Percentiles rank a stretch among this genome's conserved stretches.
phyloP scores from a whole-genome alignment of 2,113 vertebrate species.

The Piaya cayana region DNA sequence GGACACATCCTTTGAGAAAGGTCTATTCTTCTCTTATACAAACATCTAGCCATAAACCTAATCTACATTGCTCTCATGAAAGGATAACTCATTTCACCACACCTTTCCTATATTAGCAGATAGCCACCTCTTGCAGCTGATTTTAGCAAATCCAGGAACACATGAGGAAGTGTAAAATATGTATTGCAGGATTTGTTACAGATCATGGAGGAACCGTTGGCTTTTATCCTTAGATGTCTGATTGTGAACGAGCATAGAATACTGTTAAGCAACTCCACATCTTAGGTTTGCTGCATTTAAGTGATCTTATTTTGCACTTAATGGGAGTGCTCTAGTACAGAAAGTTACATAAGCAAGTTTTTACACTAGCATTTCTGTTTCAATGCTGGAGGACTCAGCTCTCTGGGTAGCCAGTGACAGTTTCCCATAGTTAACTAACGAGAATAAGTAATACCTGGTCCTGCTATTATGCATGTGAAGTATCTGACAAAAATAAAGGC shows the following conservation, averaged over 20 bases:
- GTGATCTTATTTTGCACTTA: background rate
- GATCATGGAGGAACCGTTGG: background rate
- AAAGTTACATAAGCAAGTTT: background rate
- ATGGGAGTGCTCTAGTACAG: background rate
- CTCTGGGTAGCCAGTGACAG: background rate
- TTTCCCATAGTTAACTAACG: background rate
- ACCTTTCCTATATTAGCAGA: constrained; percentile 13
- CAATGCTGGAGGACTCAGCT: background rate
- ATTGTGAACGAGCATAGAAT: background rate
- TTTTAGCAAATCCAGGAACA: constrained; percentile 36
- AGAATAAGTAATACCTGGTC: background rate
- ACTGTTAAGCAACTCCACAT: background rate
- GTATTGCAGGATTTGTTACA: background rate
- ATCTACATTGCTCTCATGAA: background rate
- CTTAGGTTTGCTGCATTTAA: background rate
- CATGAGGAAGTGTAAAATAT: background rate
- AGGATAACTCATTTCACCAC: background rate
- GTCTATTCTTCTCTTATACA: background rate
- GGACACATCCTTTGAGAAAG: constrained; percentile 1
- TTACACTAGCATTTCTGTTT: background rate
- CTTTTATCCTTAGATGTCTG: background rate
- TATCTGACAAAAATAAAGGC: background rate
- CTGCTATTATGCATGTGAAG: background rate
- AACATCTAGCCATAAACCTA: constrained; percentile 6
- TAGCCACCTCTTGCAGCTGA: constrained; percentile 10